Evolutionary conservation across 2,797 vertebrate genomes (phyloP), one percentile per base, ranked within the genome.

Genomic region (Rhabdophis nuchalis): DNA sequence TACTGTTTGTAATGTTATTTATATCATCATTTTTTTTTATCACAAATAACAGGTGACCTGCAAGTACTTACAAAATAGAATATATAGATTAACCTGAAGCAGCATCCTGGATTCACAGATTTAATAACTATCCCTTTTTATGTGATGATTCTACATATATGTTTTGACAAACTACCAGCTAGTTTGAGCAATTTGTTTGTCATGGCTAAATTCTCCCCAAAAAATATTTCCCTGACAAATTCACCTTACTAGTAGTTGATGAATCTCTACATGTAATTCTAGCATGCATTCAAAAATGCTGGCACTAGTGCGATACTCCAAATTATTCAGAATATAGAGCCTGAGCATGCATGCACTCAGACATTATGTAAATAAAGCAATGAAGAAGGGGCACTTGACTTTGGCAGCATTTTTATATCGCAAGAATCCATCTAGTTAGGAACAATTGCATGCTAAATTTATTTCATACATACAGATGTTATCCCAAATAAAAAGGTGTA

Each of bases 111-210:
- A 93, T 93, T 96, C 93, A 88, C 0, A 0, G 92, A 93, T 90
- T 95, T 95, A 94, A 95, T 95, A 95, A 95, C 95, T 93, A 95
- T 93, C 93, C 91, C 95, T 96, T 92, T 93, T 95, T 57, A 93
- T 94, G 94, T 89, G 82, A 95, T 94, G 90, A 94, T 95, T 95
- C 94, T 95, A 93, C 92, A 96, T 93, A 92, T 53, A 85, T 95
- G 57, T 94, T 94, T 95, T 95, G 95, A 96, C 95, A 92, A 82
- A 36, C 61, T 91, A 94, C 91, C 96, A 95, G 13, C 91, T 93
- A 94, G 77, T 92, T 94, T 91, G 93, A 94, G 92, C 95, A 90
- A 92, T 92, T 96, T 95, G 54, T 95, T 95, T 94, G 93, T 95
- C 94, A 95, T 92, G 89, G 91, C 91, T 90, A 91, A 56, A 77